Conservation (phyloP, 1,140 invertebrate species). For the Meloidogyne exigua region DNA sequence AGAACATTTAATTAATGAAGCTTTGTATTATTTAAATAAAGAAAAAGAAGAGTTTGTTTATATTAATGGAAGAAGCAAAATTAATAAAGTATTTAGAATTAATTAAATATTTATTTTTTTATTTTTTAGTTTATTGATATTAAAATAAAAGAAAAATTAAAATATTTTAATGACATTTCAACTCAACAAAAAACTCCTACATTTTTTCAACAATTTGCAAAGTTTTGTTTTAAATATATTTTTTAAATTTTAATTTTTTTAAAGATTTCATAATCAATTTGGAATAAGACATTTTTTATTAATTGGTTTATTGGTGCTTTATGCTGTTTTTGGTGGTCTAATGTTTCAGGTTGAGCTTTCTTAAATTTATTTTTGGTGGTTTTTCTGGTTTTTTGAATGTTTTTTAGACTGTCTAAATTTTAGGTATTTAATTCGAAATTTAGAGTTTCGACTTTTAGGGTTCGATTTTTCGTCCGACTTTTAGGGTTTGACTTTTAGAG, state of each 20-base stretch:
- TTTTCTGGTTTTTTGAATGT: neutral
- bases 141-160: slow-evolving; percentile 1
- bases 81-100: neutral
- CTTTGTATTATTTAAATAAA: neutral
- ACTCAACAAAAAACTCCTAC: slow-evolving; percentile 24
- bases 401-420: neutral
- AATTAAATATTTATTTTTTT: neutral
- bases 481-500: too few species aligned
- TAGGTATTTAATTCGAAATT: too few species aligned
- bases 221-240: neutral
- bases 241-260: neutral
- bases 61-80: neutral
- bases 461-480: too few species aligned
- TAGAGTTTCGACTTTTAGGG: too few species aligned
- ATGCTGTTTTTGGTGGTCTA: slow-evolving; percentile 30
- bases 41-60: neutral
- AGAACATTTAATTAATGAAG: neutral
- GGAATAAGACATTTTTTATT: slow-evolving; percentile 43
- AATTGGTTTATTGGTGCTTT: slow-evolving; percentile 29
- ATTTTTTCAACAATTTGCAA: slow-evolving; percentile 37
- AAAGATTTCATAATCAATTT: slow-evolving; percentile 43
- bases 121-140: neutral
- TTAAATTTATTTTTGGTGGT: neutral
- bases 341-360: slow-evolving; percentile 25
- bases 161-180: neutral